A percentile compares a stretch with the other conserved stretches of the same genome.
Evolutionary conservation across 2,888 invertebrate species (phyloP).

Genomic region (Hypsopygia costalis): DNA sequence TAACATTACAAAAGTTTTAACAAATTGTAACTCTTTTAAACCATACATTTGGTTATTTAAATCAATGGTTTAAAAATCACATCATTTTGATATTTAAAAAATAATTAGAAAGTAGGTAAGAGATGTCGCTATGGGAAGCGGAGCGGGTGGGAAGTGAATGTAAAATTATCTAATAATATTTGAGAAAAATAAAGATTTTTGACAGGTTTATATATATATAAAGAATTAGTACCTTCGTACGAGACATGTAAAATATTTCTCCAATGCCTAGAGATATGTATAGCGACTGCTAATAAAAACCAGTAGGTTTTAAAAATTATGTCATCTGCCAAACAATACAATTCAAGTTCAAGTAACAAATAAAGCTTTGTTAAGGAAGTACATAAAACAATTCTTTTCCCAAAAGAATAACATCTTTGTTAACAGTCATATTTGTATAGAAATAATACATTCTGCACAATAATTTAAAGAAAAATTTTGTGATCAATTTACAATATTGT

Average conservation of each 20-base stretch:
- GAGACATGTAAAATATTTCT: conserved; percentile 10
- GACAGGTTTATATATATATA: background rate
- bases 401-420: conserved; percentile 71
- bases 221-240: conserved; percentile 13
- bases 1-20: conserved; percentile 41
- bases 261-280: background rate
- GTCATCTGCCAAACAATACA: background rate
- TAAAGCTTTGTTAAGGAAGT: conserved; percentile 56
- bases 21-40: conserved; percentile 10
- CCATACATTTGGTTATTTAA: conserved; percentile 19
- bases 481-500: conserved; percentile 41
- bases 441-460: conserved; percentile 49
- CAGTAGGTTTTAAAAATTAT: background rate
- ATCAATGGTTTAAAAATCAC: conserved; percentile 77
- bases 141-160: background rate
- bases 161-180: background rate
- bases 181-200: background rate
- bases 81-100: conserved; percentile 32
- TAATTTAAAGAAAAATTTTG: conserved; percentile 47
- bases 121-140: conserved; percentile 30
- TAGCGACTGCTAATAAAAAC: background rate
- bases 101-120: conserved; percentile 28
- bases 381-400: conserved; percentile 71
- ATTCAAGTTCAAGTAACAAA: conserved; percentile 20
- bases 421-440: conserved; percentile 39